Conservation (phyloP, 2,888 invertebrate species). For the Xanthorhoe designata region DNA sequence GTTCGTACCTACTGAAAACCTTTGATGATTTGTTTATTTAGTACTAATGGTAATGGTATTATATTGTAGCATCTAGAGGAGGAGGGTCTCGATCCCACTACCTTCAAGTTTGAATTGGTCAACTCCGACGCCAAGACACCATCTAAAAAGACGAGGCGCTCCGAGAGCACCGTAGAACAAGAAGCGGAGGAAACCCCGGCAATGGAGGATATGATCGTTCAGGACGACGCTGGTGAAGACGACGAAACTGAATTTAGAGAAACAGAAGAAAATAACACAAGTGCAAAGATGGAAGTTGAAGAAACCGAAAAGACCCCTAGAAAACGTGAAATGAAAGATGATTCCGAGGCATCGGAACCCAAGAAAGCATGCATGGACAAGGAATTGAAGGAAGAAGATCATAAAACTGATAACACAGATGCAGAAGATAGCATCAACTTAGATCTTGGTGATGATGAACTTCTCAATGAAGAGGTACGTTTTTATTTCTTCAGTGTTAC, state of each 20-base stretch:
- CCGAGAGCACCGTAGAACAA: slow-evolving; percentile 71
- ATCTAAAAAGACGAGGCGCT: slow-evolving; percentile 75
- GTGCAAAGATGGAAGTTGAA: slow-evolving; percentile 69
- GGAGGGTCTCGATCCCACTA: slow-evolving; percentile 91
- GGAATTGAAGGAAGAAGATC: slow-evolving; percentile 67
- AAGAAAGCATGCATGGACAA: slow-evolving; percentile 75
- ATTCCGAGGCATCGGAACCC: slow-evolving; percentile 64
- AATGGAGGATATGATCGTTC: slow-evolving; percentile 82
- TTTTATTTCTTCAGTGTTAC: slow-evolving; percentile 80
- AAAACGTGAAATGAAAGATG: slow-evolving; percentile 74
- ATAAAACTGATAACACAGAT: slow-evolving; percentile 85
- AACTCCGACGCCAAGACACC: slow-evolving; percentile 74
- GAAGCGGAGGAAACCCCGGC: slow-evolving; percentile 75
- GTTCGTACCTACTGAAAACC: slow-evolving; percentile 5
- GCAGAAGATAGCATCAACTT: slow-evolving; percentile 93
- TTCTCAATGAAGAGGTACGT: slow-evolving; percentile 91
- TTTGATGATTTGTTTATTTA: slow-evolving; percentile 26
- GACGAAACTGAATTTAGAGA: slow-evolving; percentile 64
- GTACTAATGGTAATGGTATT: slow-evolving; percentile 19
- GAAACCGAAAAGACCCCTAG: slow-evolving; percentile 63
- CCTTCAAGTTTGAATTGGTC: slow-evolving; percentile 86
- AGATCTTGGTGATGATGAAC: slow-evolving; percentile 92
- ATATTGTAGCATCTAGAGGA: slow-evolving; percentile 86
- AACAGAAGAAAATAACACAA: slow-evolving; percentile 42
- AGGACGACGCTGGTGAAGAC: slow-evolving; percentile 78